phyloP scores from a whole-genome alignment of 2,797 vertebrate genomes.

The Xyrichtys novacula region DNA sequence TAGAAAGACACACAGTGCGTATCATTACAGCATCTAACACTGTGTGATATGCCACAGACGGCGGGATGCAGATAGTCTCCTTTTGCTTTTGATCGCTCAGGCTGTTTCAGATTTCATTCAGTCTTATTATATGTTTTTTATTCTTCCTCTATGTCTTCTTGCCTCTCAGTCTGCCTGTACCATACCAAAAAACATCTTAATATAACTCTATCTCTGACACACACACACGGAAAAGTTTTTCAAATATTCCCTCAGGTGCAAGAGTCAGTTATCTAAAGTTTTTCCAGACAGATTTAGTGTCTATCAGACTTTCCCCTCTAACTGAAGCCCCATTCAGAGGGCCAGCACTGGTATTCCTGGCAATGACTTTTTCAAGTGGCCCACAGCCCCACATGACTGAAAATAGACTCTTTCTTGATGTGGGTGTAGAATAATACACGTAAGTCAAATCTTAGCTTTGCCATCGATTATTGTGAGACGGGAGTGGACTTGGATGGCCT shows the following conservation, averaged over 20 bases:
- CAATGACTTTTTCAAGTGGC: conserved; percentile 15
- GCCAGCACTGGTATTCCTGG: conserved; percentile 23
- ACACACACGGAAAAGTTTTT: conserved; percentile 17
- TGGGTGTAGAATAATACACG: background rate
- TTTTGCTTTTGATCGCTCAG: no score
- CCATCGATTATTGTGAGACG: no score
- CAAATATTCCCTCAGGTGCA: conserved; percentile 34
- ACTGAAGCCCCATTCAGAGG: conserved; percentile 27
- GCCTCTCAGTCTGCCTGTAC: background rate
- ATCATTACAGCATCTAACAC: no score
- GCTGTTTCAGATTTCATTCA: background rate
- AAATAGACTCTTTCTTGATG: background rate
- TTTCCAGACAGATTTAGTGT: conserved; percentile 33
- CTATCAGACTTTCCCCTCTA: conserved; percentile 34
- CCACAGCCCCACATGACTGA: background rate
- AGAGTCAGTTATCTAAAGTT: conserved; percentile 32
- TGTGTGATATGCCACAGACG: no score
- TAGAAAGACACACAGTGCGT: no score
- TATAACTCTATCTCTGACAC: background rate
- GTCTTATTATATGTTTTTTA: background rate
- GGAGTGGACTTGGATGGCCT: background rate
- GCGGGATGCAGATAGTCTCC: no score
- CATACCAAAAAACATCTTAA: background rate
- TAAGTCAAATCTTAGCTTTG: background rate
- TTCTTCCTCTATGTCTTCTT: background rate